Conservation (phyloP, 2,113 vertebrate genomes). For the Chaenogobius annularis region DNA sequence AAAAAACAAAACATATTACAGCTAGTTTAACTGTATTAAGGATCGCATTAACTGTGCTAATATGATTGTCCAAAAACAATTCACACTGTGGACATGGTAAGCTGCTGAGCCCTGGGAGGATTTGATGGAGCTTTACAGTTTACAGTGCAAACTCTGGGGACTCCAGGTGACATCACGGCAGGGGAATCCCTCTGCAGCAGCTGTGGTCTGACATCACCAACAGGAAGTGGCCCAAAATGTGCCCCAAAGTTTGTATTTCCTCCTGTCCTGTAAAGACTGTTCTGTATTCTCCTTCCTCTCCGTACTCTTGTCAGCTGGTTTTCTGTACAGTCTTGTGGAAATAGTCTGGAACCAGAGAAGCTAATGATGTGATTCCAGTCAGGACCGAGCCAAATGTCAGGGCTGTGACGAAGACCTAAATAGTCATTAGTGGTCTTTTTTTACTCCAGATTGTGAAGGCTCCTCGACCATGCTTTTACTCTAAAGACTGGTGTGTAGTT, state of each 20-base stretch:
- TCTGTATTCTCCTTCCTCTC: too few species aligned
- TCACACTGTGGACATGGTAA: not conserved
- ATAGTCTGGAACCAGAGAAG: constrained; percentile 19
- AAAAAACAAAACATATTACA: not conserved
- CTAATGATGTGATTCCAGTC: constrained; percentile 24
- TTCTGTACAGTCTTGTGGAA: constrained; percentile 9
- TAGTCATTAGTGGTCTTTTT: constrained; percentile 43
- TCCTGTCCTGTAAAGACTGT: too few species aligned
- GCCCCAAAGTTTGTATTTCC: not conserved
- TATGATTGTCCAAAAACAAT: not conserved
- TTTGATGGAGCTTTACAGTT: constrained; percentile 23
- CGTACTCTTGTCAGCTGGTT: not conserved
- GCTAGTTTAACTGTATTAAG: not conserved
- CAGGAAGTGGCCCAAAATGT: constrained; percentile 23
- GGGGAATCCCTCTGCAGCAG: constrained; percentile 55
- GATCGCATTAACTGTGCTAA: not conserved
- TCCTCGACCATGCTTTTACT: constrained; percentile 17
- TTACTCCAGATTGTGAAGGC: constrained; percentile 20
- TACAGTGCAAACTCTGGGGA: constrained; percentile 1
- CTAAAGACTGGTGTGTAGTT: constrained; percentile 7
- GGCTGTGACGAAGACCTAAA: constrained; percentile 29
- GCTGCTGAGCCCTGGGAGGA: not conserved
- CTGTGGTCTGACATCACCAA: constrained; percentile 53
- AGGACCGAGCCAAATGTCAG: constrained; percentile 41
- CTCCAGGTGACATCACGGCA: constrained; percentile 44